Base-by-base conservation (phyloP, 2,113 vertebrate genomes). In the Bostrychus sinensis region DNA sequence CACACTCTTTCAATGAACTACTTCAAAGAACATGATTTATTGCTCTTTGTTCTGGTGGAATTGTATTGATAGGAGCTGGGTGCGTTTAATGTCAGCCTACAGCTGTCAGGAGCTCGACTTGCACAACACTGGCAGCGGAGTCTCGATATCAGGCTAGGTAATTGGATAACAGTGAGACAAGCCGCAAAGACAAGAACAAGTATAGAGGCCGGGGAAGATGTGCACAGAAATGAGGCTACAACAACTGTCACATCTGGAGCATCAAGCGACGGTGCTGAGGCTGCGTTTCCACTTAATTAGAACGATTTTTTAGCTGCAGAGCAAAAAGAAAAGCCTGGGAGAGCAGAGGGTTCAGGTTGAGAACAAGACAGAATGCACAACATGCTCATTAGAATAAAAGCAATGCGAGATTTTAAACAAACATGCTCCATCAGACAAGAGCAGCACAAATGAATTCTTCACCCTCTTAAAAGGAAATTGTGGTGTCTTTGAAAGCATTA, bases 371-470 rank as follows among this genome's bases (percentile, higher is more conserved):
- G 26, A 68, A 70, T 25, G 60, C 56, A 71, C 54, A 76, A 63
- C 51, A 28, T 36, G 46, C 63, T 82, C 42, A 79, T 84, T 79
- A 60, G n/a, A 50, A 34, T 48, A 23, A 42, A 48, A 20, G 56
- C 38, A 58, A 56, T 36, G 65, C 57, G 64, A 85, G 60, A 83
- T 81, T 77, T 84, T 79, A 80, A 53, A 55, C 46, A 54, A 61
- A 65, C 32, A 11, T 50, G 34, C 20, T 65, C 63, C 32, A 75
- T 82, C 41, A 62, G 77, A 71, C 55, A 54, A 36, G 62, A 13
- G 13, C 7, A 34, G 55, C 14, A 17, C 25, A 66, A 46, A 66
- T 62, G 1, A 65, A 46, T 70, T 62, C 22, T 39, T 66, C 51
- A 62, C 43, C 20, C 13, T 66, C 34, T 26, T 48, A 37, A 46